Evolutionary conservation across 1,140 invertebrate species (phyloP).

Genomic region (Neodiprion fabricii): DNA sequence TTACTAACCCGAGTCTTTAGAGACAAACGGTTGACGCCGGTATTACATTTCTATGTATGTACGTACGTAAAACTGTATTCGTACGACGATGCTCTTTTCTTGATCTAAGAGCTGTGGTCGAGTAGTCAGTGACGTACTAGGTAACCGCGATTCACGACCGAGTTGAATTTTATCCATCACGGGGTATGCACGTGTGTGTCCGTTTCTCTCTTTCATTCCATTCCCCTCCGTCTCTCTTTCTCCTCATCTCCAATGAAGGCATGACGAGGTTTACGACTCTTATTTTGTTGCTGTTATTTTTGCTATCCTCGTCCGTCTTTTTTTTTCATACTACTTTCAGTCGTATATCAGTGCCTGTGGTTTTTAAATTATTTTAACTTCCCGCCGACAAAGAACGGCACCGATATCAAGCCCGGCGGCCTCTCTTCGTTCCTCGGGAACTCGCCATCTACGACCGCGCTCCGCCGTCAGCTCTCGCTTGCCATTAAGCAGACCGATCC

Average conservation of each 20-base stretch:
- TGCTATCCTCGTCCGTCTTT: background rate
- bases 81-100: background rate
- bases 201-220: slow-evolving; percentile 15
- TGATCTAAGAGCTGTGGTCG: background rate
- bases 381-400: slow-evolving; percentile 42
- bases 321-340: slow-evolving; percentile 29
- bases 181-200: background rate
- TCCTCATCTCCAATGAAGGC: slow-evolving; percentile 1
- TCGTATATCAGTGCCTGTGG: slow-evolving; percentile 55
- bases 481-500: background rate
- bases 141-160: too few relatives aligned
- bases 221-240: background rate
- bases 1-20: background rate
- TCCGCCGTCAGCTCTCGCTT: background rate
- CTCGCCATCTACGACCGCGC: background rate
- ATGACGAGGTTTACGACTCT: background rate
- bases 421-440: background rate
- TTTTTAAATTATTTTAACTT: slow-evolving; percentile 57
- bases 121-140: too few relatives aligned
- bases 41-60: background rate
- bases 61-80: background rate
- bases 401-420: slow-evolving; percentile 26
- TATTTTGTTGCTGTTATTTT: background rate
- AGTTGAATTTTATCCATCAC: background rate
- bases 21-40: background rate